phyloP scores from a whole-genome alignment of 35 echinoderm and acorn worm genomes.

The Heliocidaris tuberculata region DNA sequence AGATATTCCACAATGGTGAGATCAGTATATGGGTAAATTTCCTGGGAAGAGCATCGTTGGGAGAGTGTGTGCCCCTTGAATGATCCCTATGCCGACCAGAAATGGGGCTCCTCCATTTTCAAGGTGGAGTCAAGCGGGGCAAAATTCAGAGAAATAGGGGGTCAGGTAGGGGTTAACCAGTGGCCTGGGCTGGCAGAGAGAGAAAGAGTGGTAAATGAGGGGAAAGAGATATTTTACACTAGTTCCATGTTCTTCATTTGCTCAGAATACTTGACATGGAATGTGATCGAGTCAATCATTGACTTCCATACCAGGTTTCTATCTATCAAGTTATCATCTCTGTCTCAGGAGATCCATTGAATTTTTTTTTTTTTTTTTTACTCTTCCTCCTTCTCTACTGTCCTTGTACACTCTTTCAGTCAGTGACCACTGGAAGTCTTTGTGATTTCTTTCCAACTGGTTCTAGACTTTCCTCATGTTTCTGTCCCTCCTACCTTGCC shows the following conservation, averaged over 20 bases:
- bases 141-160: not conserved
- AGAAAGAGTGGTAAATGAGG: not conserved
- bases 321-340: too few relatives aligned
- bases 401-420: too few relatives aligned
- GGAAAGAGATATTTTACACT: not conserved
- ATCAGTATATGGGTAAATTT: not conserved
- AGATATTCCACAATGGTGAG: not conserved
- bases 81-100: not conserved
- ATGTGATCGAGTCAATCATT: too few relatives aligned
- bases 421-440: too few relatives aligned
- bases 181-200: not conserved
- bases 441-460: too few relatives aligned
- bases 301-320: too few relatives aligned
- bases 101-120: not conserved
- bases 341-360: too few relatives aligned
- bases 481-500: too few relatives aligned
- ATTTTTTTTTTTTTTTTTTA: too few relatives aligned
- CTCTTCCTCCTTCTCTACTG: too few relatives aligned
- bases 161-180: not conserved
- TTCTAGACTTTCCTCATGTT: too few relatives aligned
- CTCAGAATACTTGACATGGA: not conserved
- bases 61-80: too few relatives aligned
- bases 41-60: not conserved
- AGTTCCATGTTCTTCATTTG: not conserved
- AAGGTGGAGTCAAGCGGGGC: not conserved